Base-by-base conservation (phyloP, 2,797 vertebrate genomes). In the Sebastes nivosus region DNA sequence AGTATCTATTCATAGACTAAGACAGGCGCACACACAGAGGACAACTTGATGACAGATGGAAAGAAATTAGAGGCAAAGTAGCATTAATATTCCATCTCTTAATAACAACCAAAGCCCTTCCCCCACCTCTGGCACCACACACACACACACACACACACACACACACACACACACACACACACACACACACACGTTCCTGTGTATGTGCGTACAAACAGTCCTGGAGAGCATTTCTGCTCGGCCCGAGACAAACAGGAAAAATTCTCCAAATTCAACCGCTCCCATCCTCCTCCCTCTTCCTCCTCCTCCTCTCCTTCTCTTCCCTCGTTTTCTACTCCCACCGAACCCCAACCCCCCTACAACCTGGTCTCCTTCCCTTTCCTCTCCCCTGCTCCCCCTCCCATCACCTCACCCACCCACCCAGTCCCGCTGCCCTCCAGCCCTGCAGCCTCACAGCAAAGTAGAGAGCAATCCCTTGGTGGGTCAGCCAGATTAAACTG, bases 401-500 rank as follows among this genome's bases (percentile, higher is more conserved):
- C 22, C 22, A 20, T 52, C 67, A 8, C 52, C 24, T n/a, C 61
- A 73, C 65, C 70, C 77, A 55, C 71, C 67, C 71, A 72, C 69
- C 83, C 78, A 83, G 84, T 79, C 85, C 84, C 3, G 18, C 84
- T 90, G 85, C 90, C 90, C 92, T 89, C 85, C 85, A 90, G 88
- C 87, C 80, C 90, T 83, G 87, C 88, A 87, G 92, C 92, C 93
- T 89, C 93, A 79, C 87, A 92, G 94, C 90, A 94, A 95, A 95
- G 94, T 91, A 90, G 91, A 93, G 92, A 95, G 94, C 93, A 95
- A 95, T 95, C 94, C 94, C 95, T 95, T 88, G 93, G 95, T 93
- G 95, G 95, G 95, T 95, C 93, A 94, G 86, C 86, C 95, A 95
- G 95, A 96, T 96, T 96, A 96, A 96, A 95, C 93, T 95, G 94